Evolutionary conservation across 1,140 invertebrate species (phyloP), one percentile per base, ranked within the genome.

Genomic region (Drosophila ficusphila): DNA sequence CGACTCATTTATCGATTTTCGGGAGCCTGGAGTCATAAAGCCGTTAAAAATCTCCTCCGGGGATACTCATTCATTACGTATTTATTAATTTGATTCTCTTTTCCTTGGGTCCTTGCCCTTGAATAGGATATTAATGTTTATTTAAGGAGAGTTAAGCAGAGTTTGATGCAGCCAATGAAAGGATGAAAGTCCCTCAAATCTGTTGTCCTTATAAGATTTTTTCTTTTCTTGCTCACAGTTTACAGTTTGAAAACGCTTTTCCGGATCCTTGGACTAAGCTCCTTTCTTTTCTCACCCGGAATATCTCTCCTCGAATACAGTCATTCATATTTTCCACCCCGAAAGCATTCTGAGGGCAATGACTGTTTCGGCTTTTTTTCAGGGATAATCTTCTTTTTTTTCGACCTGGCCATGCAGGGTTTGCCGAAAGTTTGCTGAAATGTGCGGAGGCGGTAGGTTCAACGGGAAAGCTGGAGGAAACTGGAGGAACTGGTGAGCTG

Each of bases 51-150:
- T n/a, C 11, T 49, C 19, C 36, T 31, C 42, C 8, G 27, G 33
- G 61, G 2, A 19, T 25, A 38, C 48, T 52, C 44, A 60, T 60
- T 60, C 62, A 76, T 75, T 57, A 71, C 36, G 47, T 67, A 76
- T 82, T 60, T 74, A 82, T 82, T 77, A 82, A 82, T 82, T 74
- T 82, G 61, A 76, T 76, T 42, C 53, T 68, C 58, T 9, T 34
- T 25, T 23, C 7, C 18, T 16, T 44, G 4, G 19, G 12, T 16
- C 6, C 11, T 12, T 23, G 19, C 39, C n/a, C 39, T 42, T 12
- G 0, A 12, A 2, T 6, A 14, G 4, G 33, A 36, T 8, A 8
- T 8, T 16, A 8, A 9, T 29, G 27, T 29, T 11, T 7, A n/a
- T n/a, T n/a, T n/a, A n/a, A n/a, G n/a, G n/a, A n/a, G n/a, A n/a